Percentiles rank a stretch among this genome's conserved stretches.
Evolutionary conservation across 2,888 invertebrate species (phyloP).

Genomic region (Ernsta delagoae): DNA sequence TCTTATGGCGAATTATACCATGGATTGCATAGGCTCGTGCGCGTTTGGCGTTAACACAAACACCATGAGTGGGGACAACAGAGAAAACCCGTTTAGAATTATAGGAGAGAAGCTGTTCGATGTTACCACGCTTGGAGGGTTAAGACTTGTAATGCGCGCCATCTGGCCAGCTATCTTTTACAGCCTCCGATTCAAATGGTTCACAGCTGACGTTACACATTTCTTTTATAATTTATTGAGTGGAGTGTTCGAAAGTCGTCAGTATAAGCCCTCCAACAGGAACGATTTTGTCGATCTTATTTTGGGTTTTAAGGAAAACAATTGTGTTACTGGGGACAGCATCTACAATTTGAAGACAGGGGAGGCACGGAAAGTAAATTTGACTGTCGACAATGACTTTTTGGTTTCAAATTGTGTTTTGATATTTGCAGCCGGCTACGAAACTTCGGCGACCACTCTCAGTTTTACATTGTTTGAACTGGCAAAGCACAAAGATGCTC

Average conservation of each 20-base stretch:
- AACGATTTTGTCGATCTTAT: constrained; percentile 62
- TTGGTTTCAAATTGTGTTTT: constrained; percentile 79
- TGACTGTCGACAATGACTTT: constrained; percentile 66
- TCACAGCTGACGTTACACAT: constrained; percentile 35
- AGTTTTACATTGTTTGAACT: constrained; percentile 56
- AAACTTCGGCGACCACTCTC: constrained; percentile 56
- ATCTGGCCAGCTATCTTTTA: constrained; percentile 3
- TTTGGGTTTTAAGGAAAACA: constrained; percentile 50
- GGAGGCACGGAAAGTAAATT: constrained; percentile 42
- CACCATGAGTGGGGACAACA: constrained; percentile 47
- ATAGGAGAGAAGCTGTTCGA: constrained; percentile 45
- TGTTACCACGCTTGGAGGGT: background rate
- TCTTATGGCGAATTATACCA: constrained; percentile 56
- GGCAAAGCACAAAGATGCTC: constrained; percentile 50
- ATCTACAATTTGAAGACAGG: constrained; percentile 52
- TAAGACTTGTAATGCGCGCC: background rate
- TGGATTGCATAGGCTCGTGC: constrained; percentile 60
- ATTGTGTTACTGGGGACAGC: constrained; percentile 54
- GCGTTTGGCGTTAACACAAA: constrained; percentile 59
- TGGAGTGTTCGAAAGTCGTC: constrained; percentile 51
- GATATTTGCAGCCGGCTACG: constrained; percentile 70
- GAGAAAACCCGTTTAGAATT: constrained; percentile 50
- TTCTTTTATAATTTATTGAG: constrained; percentile 53
- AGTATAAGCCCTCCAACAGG: constrained; percentile 49
- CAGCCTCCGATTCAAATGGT: background rate